Evolutionary conservation across 2,888 invertebrate species (phyloP).

Genomic region (Mellilla xanthometata): DNA sequence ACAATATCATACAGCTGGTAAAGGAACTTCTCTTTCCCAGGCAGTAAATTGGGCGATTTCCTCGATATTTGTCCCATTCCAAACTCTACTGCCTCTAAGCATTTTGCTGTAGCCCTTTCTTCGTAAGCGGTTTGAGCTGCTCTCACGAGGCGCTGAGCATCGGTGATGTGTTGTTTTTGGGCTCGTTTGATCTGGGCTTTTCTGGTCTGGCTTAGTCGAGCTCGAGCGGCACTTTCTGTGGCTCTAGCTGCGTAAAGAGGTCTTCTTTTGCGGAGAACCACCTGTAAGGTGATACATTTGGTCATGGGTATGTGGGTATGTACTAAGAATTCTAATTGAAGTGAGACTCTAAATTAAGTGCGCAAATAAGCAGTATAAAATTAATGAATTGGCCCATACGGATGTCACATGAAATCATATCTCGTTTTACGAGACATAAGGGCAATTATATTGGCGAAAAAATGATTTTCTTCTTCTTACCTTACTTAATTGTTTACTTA

Average conservation of each 20-base stretch:
- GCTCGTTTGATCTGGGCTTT: constrained; percentile 56
- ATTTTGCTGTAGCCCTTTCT: constrained; percentile 58
- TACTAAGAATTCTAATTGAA: too few species aligned
- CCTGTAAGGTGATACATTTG: constrained; percentile 36
- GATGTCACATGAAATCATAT: too few species aligned
- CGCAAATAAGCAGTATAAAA: too few species aligned
- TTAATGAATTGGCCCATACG: too few species aligned
- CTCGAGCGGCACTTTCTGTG: constrained; percentile 52
- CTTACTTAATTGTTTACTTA: too few species aligned
- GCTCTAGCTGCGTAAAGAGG: constrained; percentile 68
- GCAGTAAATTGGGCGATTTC: constrained; percentile 56
- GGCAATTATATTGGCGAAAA: too few species aligned
- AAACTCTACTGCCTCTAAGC: constrained; percentile 66
- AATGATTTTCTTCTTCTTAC: too few species aligned
- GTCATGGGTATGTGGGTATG: too few species aligned
- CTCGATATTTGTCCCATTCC: constrained; percentile 68
- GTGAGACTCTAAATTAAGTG: too few species aligned
- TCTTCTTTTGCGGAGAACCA: constrained; percentile 62
- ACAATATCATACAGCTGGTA: constrained; percentile 61
- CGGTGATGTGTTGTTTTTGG: constrained; percentile 57
- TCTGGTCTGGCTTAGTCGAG: constrained; percentile 53
- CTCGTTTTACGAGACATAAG: too few species aligned
- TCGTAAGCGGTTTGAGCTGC: constrained; percentile 47
- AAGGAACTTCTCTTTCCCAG: constrained; percentile 64
- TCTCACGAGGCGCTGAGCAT: constrained; percentile 59